A percentile compares a stretch with the other conserved stretches of the same genome.
These are phyloP conservation scores for Caerostris extrusa DNA, from an alignment of 1,140 invertebrate genomes.

Conservation along the genomic window DNA sequence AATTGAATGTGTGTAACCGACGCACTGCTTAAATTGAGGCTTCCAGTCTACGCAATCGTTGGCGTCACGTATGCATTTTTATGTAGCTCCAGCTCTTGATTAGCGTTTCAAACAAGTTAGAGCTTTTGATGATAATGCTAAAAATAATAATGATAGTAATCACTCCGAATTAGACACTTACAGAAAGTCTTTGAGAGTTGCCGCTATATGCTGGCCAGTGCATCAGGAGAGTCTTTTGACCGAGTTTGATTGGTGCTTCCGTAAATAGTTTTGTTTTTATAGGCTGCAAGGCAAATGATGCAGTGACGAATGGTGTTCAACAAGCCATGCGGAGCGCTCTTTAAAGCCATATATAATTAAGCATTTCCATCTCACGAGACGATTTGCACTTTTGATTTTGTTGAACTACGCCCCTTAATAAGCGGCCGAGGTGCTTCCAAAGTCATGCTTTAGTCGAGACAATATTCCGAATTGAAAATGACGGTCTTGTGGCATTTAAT, in stretches of 20 bases:
- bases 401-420: not conserved
- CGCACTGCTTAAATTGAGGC: conserved; percentile 26
- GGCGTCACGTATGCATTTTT: conserved; percentile 13
- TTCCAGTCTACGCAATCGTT: not conserved
- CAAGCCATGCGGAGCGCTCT: not conserved
- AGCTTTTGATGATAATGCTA: not conserved
- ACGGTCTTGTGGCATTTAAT: too few species aligned
- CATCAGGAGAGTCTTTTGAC: not conserved
- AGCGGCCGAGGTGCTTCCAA: not conserved
- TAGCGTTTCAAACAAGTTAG: conserved; percentile 28
- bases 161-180: conserved; percentile 18
- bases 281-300: not conserved
- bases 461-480: not conserved
- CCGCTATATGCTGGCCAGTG: not conserved
- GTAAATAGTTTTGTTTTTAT: conserved; percentile 13
- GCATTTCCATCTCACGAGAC: not conserved
- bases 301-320: conserved; percentile 10
- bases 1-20: not conserved
- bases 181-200: not conserved
- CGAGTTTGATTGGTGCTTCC: not conserved
- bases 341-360: not conserved
- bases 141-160: conserved; percentile 41
- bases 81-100: not conserved
- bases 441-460: not conserved
- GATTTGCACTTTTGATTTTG: not conserved